Conservation (phyloP, 2,113 vertebrate genomes). For the Oxyruncus cristatus region DNA sequence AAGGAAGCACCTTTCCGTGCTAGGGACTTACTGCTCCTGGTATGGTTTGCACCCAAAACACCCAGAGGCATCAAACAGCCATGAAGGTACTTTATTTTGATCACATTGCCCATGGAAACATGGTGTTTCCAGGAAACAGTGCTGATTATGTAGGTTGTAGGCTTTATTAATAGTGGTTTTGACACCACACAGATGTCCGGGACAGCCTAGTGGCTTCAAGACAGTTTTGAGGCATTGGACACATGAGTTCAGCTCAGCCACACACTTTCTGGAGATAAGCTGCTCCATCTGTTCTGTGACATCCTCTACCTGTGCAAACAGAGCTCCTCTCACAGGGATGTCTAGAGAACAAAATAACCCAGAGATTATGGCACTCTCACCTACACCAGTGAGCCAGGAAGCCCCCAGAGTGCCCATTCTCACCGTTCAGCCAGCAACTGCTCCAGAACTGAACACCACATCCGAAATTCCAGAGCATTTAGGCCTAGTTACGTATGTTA, state of each 20-base stretch:
- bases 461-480: neutral
- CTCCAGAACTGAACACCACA: neutral
- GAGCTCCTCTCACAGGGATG: neutral
- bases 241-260: neutral
- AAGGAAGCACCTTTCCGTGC: neutral
- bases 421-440: neutral
- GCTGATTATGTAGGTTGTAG: neutral
- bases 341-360: neutral
- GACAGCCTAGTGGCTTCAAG: neutral
- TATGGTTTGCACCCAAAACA: fast-evolving
- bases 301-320: neutral
- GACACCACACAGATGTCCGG: neutral
- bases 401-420: neutral
- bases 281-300: neutral
- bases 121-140: neutral
- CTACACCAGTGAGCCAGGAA: neutral
- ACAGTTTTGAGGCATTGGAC: neutral
- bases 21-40: neutral
- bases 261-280: neutral
- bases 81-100: neutral
- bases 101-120: neutral
- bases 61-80: neutral
- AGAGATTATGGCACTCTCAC: neutral
- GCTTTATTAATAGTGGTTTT: neutral
- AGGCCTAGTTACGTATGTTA: neutral